Percentiles rank a stretch among this genome's conserved stretches.
Conservation (phyloP, 2,888 invertebrate species). For the Drosophila kuntzei region DNA sequence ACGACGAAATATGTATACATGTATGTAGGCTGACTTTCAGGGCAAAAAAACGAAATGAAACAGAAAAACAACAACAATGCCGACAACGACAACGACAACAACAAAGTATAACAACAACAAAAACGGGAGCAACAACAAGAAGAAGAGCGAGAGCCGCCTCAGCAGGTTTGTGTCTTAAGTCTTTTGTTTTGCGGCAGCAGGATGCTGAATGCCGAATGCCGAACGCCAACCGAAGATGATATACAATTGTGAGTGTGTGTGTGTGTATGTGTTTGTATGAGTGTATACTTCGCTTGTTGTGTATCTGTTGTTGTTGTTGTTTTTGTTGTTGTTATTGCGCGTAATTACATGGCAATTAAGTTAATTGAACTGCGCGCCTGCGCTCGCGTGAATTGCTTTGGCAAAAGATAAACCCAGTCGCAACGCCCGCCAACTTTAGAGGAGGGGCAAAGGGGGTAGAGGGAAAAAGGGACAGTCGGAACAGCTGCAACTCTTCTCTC, state of each 20-base stretch:
- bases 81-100: slow-evolving; percentile 29
- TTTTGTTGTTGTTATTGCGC: slow-evolving; percentile 36
- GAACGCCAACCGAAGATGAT: slow-evolving; percentile 46
- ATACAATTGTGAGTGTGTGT: slow-evolving; percentile 41
- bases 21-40: background rate
- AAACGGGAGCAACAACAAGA: slow-evolving; percentile 11
- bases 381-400: slow-evolving; percentile 70
- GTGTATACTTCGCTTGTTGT: slow-evolving; percentile 26
- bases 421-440: slow-evolving; percentile 3
- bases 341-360: slow-evolving; percentile 85
- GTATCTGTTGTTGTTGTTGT: slow-evolving; percentile 11
- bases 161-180: slow-evolving; percentile 81
- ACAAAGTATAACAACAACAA: slow-evolving; percentile 7
- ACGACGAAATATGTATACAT: background rate
- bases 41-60: slow-evolving; percentile 6
- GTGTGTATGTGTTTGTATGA: slow-evolving; percentile 18
- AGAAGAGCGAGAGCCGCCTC: slow-evolving; percentile 27
- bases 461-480: background rate
- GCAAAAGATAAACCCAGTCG: slow-evolving; percentile 39
- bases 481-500: slow-evolving; percentile 42
- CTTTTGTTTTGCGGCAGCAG: slow-evolving; percentile 76
- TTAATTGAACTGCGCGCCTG: slow-evolving; percentile 84
- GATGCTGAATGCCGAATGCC: slow-evolving; percentile 59
- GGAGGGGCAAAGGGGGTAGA: background rate
- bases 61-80: slow-evolving; percentile 31